phyloP scores from a whole-genome alignment of 2,888 invertebrate species.

The Cryptophagus acutangulus region DNA sequence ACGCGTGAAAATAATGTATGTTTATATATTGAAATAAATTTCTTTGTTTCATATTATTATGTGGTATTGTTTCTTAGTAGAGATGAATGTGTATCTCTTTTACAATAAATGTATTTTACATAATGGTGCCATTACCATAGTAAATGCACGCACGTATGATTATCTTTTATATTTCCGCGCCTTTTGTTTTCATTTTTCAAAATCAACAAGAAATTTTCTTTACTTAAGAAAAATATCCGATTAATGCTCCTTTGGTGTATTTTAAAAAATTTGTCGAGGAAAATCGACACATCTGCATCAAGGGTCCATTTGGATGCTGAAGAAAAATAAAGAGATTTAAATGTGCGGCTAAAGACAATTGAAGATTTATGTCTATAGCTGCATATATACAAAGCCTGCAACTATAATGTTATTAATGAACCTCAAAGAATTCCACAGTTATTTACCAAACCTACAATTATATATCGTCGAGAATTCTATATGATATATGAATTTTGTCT shows the following conservation, averaged over 20 bases:
- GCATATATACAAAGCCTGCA: conserved; percentile 4
- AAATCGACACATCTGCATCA: too few species aligned
- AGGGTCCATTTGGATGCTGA: too few species aligned
- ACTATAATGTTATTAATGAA: conserved; percentile 37
- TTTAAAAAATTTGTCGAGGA: neutral
- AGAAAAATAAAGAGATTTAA: neutral
- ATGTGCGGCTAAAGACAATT: conserved; percentile 4
- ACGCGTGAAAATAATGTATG: conserved; percentile 7
- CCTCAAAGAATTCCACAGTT: conserved; percentile 31
- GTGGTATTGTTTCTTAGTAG: conserved; percentile 7
- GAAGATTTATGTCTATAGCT: conserved; percentile 2
- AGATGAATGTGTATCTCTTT: neutral
- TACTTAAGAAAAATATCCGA: neutral
- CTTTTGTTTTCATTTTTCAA: neutral
- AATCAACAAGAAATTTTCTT: neutral
- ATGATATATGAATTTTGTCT: conserved; percentile 38
- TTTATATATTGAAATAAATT: conserved; percentile 8
- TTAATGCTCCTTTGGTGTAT: neutral
- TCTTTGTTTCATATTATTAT: conserved; percentile 2
- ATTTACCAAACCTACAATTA: conserved; percentile 36
- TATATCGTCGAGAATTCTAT: conserved; percentile 26
- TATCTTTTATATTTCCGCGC: conserved; percentile 3
- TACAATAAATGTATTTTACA: conserved; percentile 7
- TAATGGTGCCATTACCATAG: conserved; percentile 7
- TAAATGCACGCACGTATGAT: conserved; percentile 6